Evolutionary conservation across 2,888 invertebrate genomes (phyloP), one percentile per base, ranked within the genome.

Genomic region (Nomada ruficornis): DNA sequence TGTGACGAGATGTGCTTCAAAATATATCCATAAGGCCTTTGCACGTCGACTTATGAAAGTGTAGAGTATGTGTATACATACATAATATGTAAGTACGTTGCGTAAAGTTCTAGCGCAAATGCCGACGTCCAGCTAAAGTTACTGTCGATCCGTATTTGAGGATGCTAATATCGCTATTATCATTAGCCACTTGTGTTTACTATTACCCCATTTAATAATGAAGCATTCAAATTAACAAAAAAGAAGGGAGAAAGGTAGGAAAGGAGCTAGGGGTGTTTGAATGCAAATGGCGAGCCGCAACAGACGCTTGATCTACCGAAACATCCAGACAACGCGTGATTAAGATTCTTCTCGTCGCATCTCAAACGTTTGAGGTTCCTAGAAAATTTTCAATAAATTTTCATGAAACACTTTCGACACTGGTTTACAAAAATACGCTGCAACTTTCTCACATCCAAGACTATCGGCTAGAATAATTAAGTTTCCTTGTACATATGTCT

Each of bases 371-470:
- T 82, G 23, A 60, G 80, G 83, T 86, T 86, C 82, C 87, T 85
- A 81, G 86, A 89, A 91, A 90, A 91, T 88, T 87, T 86, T 85
- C 88, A 89, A 91, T 92, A 91, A 91, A 92, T 92, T 92, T 92
- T 92, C 92, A 92, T 92, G 92, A 92, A 92, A 92, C 92, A 92
- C 90, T 92, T 92, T 90, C 65, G 62, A 36, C 63, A 44, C 57
- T 77, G 79, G 91, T 92, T 91, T 91, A 88, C 91, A 92, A 91
- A 91, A 90, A n/a, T n/a, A 11, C 26, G 5, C 47, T 50, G 42
- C 20, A 68, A 36, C 65, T 69, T 80, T 42, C 60, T 59, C 47
- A 13, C 55, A 47, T n/a, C 10, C 67, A 26, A 11, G 10, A n/a
- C 29, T 26, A 52, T 52, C 50, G 42, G 55, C 23, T 23, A 13